A percentile compares a stretch with the other conserved stretches of the same genome.
Conservation (phyloP, 2,888 invertebrate genomes). For the Volucella inanis region DNA sequence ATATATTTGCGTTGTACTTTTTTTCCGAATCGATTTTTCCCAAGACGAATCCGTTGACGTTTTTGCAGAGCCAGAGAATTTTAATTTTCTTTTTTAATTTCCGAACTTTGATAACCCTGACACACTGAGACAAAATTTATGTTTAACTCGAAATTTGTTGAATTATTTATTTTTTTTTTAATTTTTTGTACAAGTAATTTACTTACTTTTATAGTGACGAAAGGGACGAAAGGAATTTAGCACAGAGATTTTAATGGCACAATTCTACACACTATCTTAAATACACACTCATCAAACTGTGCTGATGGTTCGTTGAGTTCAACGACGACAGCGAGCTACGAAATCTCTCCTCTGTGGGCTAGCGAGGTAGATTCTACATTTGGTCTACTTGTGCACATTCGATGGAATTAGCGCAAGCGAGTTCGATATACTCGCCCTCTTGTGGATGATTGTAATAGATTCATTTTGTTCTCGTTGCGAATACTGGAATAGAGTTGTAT, state of each 20-base stretch:
- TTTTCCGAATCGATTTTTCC: conserved; percentile 67
- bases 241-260: conserved; percentile 77
- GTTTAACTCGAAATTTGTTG: conserved; percentile 39
- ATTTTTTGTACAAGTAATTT: conserved; percentile 44
- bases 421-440: conserved; percentile 36
- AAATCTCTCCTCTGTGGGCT: conserved; percentile 64
- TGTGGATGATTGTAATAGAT: conserved; percentile 63
- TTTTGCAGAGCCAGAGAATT: conserved; percentile 38
- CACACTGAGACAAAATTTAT: conserved; percentile 14
- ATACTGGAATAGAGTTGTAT: conserved; percentile 38
- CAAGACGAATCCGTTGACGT: conserved; percentile 61
- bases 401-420: conserved; percentile 41
- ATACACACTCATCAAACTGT: conserved; percentile 76
- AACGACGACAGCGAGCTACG: conserved; percentile 68
- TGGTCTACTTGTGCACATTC: conserved; percentile 48
- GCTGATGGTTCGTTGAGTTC: conserved; percentile 72
- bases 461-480: conserved; percentile 11
- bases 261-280: conserved; percentile 78
- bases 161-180: conserved; percentile 14
- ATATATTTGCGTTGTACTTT: conserved; percentile 71
- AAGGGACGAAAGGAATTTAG: conserved; percentile 77
- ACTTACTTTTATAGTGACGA: conserved; percentile 76
- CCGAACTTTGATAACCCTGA: conserved; percentile 9
- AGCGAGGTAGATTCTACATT: conserved; percentile 34
- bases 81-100: neutral